Conservation (phyloP, 2,113 vertebrate species). For the Leptodactylus fuscus region DNA sequence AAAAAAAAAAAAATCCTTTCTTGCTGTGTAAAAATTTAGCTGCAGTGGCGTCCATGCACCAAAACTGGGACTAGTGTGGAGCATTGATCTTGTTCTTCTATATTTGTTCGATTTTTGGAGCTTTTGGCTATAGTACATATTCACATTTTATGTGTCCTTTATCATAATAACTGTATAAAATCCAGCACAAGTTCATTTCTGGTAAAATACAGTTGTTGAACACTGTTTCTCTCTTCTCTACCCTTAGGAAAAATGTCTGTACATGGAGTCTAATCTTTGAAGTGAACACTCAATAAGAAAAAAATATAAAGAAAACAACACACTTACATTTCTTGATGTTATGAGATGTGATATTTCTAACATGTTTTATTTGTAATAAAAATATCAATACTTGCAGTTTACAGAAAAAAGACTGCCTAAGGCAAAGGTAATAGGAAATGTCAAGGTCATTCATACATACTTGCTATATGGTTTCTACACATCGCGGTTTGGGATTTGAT, state of each 20-base stretch:
- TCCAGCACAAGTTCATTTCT: background rate
- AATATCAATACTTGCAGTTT: slow-evolving; percentile 32
- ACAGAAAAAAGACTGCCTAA: slow-evolving; percentile 1
- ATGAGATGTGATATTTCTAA: slow-evolving; percentile 27
- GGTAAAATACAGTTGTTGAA: background rate
- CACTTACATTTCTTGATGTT: slow-evolving; percentile 26
- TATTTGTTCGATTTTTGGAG: too few species aligned
- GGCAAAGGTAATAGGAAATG: slow-evolving; percentile 15
- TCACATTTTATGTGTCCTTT: too few species aligned
- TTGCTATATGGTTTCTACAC: background rate
- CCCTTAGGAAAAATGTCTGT: background rate
- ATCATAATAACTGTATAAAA: too few species aligned
- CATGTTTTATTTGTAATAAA: slow-evolving; percentile 37
- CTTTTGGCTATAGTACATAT: too few species aligned
- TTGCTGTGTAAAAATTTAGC: too few species aligned
- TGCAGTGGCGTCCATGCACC: too few species aligned
- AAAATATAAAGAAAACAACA: slow-evolving; percentile 11
- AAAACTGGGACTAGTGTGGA: too few species aligned
- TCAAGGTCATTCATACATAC: slow-evolving; percentile 26
- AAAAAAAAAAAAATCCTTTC: too few species aligned
- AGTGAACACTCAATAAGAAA: background rate
- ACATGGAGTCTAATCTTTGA: background rate
- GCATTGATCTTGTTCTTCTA: too few species aligned
- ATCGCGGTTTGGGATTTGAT: background rate
- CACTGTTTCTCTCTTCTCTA: background rate